phyloP scores from a whole-genome alignment of 2,797 vertebrate genomes.

The Anabas testudineus region DNA sequence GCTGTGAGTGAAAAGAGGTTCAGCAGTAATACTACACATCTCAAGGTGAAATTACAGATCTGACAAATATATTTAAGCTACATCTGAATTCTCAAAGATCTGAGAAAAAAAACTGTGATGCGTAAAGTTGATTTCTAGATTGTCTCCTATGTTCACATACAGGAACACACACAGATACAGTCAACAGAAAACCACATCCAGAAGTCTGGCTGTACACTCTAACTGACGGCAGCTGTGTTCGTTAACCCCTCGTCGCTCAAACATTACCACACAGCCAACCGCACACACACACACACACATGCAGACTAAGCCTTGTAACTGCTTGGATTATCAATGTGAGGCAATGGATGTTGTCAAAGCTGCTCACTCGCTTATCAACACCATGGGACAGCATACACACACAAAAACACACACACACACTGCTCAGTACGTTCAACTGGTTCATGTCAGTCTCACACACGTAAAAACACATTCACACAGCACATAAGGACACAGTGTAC shows the following conservation, averaged over 20 bases:
- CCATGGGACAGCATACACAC: constrained; percentile 19
- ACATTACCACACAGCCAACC: constrained; percentile 67
- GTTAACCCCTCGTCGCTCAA: constrained; percentile 67
- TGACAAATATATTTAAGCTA: neutral
- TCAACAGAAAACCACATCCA: constrained; percentile 72
- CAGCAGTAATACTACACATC: too few species aligned
- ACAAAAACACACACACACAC: constrained; percentile 27
- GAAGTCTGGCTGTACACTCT: constrained; percentile 35
- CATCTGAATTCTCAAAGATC: neutral
- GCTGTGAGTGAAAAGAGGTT: too few species aligned
- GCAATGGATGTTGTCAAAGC: constrained; percentile 56
- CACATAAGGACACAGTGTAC: constrained; percentile 34
- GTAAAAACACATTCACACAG: constrained; percentile 28
- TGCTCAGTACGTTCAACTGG: constrained; percentile 8
- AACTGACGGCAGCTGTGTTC: constrained; percentile 79
- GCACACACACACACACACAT: constrained; percentile 30
- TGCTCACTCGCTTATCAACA: constrained; percentile 50
- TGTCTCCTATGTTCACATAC: neutral
- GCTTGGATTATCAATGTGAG: constrained; percentile 60
- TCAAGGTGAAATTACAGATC: neutral
- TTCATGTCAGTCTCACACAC: constrained; percentile 35
- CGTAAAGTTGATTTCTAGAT: constrained; percentile 6
- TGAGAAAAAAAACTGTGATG: neutral
- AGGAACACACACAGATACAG: constrained; percentile 46
- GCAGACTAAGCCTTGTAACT: constrained; percentile 47